A percentile compares a stretch with the other conserved stretches of the same genome.
phyloP scores from a whole-genome alignment of 2,797 vertebrate genomes.

The Hyperoplus immaculatus region DNA sequence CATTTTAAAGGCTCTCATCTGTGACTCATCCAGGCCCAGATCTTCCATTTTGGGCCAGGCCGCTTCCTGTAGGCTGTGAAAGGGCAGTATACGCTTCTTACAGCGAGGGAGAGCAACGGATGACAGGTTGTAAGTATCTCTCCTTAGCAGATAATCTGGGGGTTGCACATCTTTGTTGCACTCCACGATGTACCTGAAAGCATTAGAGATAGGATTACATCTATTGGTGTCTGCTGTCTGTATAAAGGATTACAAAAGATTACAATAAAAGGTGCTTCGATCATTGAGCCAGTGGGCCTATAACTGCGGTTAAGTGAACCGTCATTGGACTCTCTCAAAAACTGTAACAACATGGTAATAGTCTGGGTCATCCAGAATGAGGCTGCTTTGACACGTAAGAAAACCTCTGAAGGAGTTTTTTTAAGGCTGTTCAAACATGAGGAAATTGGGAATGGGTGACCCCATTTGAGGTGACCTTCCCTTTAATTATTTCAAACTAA shows the following conservation, averaged over 20 bases:
- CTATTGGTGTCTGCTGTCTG: neutral
- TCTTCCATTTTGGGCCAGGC: slow-evolving; percentile 89
- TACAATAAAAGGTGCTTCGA: no score
- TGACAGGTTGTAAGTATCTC: slow-evolving; percentile 84
- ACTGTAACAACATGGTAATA: no score
- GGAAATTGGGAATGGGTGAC: no score
- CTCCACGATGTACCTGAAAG: slow-evolving; percentile 90
- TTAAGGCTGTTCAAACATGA: no score
- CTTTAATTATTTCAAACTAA: no score
- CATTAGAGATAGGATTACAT: slow-evolving; percentile 11
- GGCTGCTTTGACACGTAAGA: no score
- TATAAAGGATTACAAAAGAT: neutral
- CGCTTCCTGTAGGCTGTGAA: slow-evolving; percentile 78
- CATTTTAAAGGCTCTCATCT: slow-evolving; percentile 90
- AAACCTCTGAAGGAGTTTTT: no score
- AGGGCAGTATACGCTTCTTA: slow-evolving; percentile 38
- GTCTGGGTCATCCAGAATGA: no score
- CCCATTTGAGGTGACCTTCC: no score
- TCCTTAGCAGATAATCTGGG: slow-evolving; percentile 86
- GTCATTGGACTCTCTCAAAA: no score
- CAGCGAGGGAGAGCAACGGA: slow-evolving; percentile 60
- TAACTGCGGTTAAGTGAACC: no score
- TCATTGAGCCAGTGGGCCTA: no score
- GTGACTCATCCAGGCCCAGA: slow-evolving; percentile 92
- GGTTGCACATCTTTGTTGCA: slow-evolving; percentile 85